Evolutionary conservation across 1,140 invertebrate genomes (phyloP), one percentile per base, ranked within the genome.

Genomic region (Drosophila yakuba): DNA sequence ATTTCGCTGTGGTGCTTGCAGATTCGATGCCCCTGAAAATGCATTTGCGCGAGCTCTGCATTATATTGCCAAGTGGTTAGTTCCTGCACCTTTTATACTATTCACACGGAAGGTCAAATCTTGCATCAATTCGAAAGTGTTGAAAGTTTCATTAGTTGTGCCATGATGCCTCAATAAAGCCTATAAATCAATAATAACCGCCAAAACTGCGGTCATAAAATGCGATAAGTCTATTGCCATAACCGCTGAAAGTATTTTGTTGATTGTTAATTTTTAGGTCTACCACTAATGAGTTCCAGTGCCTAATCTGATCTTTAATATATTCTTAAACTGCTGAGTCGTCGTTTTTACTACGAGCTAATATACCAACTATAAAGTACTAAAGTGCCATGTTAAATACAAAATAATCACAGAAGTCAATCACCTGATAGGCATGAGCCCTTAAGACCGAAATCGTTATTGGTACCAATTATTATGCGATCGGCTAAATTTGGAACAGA

Each of bases 1-100:
- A 79, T 71, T 84, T 74, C 51, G 17, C 1, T 15, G 15, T 43
- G 25, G 56, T 61, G 74, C 60, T 75, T 79, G 44, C 39, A 71
- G 36, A 69, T 25, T 71, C 39, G 45, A 71, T 71, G 25, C 41
- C 12, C 17, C 4, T 15, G 15, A 5, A 67, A 25, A 35, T 56
- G n/a, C 38, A 36, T 32, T 23, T 39, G 0, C 25, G 25, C 25
- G 5, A 32, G 5, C 25, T 4, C 25, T 47, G 20, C 32, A 47
- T n/a, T n/a, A n/a, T 28, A 48, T 28, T 20, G 15, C 54, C 10
- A 32, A 62, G 32, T 11, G 59, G 10, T 60, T n/a, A 60, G 36
- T 23, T 63, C 4, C n/a, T n/a, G 15, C 14, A 41, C 20, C 10
- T 7, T 11, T 6, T 25, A 3, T n/a, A 23, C 45, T 2, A 4